Evolutionary conservation across 2,888 invertebrate genomes (phyloP).

Genomic region (Orthonevra nobilis): DNA sequence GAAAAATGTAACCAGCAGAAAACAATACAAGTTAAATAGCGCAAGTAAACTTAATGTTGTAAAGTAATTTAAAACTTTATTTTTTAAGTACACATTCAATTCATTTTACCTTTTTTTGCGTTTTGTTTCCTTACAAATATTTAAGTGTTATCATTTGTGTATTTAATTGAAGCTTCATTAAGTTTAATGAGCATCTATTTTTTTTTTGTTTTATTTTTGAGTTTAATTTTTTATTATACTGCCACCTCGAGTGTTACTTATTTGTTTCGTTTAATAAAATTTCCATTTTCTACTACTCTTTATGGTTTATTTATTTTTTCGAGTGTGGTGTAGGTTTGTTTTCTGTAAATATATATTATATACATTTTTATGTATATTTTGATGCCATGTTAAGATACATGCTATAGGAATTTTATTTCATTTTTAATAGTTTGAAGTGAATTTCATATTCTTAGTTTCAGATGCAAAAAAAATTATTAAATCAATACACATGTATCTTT

Average conservation of each 20-base stretch:
- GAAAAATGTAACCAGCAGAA: no score
- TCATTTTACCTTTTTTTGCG: conserved; percentile 59
- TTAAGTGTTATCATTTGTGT: conserved; percentile 49
- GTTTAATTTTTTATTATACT: conserved; percentile 13
- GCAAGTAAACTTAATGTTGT: no score
- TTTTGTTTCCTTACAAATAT: conserved; percentile 47
- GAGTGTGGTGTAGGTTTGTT: neutral
- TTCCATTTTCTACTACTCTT: no score
- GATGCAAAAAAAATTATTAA: neutral
- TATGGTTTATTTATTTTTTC: neutral
- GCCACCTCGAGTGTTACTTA: no score
- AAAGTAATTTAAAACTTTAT: conserved; percentile 63
- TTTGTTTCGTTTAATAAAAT: no score
- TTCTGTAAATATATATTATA: conserved; percentile 1
- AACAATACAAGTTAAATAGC: no score
- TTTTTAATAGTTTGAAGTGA: neutral
- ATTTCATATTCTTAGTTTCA: neutral
- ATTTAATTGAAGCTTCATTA: conserved; percentile 68
- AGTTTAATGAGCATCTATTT: conserved; percentile 46
- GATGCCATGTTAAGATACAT: no score
- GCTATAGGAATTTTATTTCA: neutral
- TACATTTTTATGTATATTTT: neutral
- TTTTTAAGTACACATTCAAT: conserved; percentile 67
- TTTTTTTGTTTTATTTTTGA: conserved; percentile 31
- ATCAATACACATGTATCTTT: no score